phyloP scores from a whole-genome alignment of 2,797 vertebrate genomes.

The Molossus alvarezi region DNA sequence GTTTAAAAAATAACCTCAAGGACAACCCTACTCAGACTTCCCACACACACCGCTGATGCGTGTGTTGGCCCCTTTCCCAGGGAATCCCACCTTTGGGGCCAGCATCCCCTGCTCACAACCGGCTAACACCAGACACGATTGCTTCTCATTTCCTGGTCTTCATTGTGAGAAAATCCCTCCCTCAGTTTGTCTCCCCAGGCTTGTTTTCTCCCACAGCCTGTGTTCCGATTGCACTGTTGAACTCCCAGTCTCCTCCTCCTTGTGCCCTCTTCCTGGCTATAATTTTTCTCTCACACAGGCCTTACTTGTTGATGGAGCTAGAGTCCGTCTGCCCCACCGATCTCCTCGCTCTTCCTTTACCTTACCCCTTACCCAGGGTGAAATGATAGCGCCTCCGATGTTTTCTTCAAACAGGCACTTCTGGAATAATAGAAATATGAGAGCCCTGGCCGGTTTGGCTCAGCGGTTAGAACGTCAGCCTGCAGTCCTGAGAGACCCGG shows the following conservation, averaged over 20 bases:
- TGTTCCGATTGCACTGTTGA: background rate
- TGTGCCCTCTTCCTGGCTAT: background rate
- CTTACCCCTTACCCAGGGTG: background rate
- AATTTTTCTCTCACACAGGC: background rate
- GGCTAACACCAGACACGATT: background rate
- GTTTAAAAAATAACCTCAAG: background rate
- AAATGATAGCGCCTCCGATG: background rate
- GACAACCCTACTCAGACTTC: background rate
- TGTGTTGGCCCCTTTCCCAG: background rate
- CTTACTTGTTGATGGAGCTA: background rate
- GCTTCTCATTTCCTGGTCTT: background rate
- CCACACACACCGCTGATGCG: background rate
- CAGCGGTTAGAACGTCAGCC: no score
- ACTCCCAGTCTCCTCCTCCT: background rate
- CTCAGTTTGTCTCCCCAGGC: background rate
- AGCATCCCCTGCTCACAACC: background rate
- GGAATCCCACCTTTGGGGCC: background rate
- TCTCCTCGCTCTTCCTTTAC: background rate
- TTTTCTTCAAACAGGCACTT: conserved; percentile 48
- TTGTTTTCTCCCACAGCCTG: conserved; percentile 25
- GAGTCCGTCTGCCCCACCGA: background rate
- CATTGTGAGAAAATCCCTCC: background rate
- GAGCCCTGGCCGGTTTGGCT: no score
- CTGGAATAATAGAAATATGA: background rate
- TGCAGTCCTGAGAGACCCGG: no score